Conservation (phyloP, 2,888 invertebrate species). For the Lacanobia oleracea region DNA sequence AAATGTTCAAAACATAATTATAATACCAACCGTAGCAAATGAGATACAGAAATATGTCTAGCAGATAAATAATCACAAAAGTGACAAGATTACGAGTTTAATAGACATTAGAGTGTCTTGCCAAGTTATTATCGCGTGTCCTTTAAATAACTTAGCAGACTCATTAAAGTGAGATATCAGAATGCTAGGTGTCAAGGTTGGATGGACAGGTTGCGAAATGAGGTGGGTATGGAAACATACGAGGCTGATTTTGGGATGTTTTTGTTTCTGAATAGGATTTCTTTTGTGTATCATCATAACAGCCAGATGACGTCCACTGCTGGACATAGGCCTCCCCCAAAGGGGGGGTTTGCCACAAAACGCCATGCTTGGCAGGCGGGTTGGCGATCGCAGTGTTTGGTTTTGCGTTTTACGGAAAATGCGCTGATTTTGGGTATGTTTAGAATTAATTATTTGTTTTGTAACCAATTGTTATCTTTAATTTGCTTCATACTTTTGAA, state of each 20-base stretch:
- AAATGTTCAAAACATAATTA: conserved; percentile 31
- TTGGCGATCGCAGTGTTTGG: too few relatives aligned
- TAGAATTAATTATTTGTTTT: too few relatives aligned
- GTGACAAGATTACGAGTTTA: conserved; percentile 39
- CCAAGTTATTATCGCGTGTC: conserved; percentile 36
- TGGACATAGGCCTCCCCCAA: too few relatives aligned
- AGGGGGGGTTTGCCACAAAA: too few relatives aligned
- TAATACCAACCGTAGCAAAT: conserved; percentile 24
- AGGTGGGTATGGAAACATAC: conserved; percentile 57
- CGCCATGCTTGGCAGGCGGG: too few relatives aligned
- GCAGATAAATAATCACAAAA: conserved; percentile 33
- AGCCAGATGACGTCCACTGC: too few relatives aligned
- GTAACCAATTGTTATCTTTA: too few relatives aligned
- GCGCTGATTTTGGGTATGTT: too few relatives aligned
- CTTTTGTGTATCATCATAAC: too few relatives aligned
- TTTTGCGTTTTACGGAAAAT: too few relatives aligned
- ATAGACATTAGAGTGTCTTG: conserved; percentile 34
- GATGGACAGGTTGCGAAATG: conserved; percentile 64
- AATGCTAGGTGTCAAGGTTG: conserved; percentile 55
- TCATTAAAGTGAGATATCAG: conserved; percentile 63
- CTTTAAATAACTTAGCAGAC: conserved; percentile 41
- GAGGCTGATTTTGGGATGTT: not conserved
- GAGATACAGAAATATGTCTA: conserved; percentile 30
- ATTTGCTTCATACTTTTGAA: too few relatives aligned
- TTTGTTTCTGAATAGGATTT: not conserved